Conservation (phyloP, 64 coral and sea anemone genomes). For the Hydrozoanthus tunicans region DNA sequence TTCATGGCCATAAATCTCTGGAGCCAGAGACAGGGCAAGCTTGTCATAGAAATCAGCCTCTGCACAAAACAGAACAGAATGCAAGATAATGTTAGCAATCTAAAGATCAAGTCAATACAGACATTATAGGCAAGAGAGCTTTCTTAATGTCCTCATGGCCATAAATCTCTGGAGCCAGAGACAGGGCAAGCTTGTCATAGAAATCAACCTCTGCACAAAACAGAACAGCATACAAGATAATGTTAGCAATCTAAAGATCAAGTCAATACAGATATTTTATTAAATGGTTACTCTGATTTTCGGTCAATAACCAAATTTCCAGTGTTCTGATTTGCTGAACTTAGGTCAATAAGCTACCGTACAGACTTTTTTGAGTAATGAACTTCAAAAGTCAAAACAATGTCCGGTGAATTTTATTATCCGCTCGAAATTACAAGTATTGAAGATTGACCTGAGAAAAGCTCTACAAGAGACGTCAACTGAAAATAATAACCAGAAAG, state of each 20-base stretch:
- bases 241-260: not conserved
- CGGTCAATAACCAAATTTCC: no score
- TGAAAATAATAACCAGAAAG: no score
- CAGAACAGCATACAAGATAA: not conserved
- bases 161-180: conserved; percentile 98
- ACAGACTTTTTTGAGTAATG: no score
- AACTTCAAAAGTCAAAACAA: no score
- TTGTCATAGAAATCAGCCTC: conserved; percentile 96
- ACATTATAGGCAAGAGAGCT: conserved; percentile 50
- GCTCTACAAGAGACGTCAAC: no score
- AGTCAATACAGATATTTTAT: not conserved
- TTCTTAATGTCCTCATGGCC: conserved; percentile 99
- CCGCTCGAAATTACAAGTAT: no score
- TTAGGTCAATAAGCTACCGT: no score
- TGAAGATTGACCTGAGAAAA: no score
- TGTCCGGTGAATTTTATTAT: no score
- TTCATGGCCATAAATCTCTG: conserved; percentile 99
- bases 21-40: conserved; percentile 86
- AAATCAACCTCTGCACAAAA: conserved; percentile 75
- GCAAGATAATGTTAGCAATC: not conserved
- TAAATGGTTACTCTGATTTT: no score
- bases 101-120: not conserved
- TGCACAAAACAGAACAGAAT: conserved; percentile 13
- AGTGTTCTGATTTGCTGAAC: no score
- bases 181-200: conserved; percentile 89